Conservation (phyloP, 2,113 vertebrate species). For the Percopsis transmontana region DNA sequence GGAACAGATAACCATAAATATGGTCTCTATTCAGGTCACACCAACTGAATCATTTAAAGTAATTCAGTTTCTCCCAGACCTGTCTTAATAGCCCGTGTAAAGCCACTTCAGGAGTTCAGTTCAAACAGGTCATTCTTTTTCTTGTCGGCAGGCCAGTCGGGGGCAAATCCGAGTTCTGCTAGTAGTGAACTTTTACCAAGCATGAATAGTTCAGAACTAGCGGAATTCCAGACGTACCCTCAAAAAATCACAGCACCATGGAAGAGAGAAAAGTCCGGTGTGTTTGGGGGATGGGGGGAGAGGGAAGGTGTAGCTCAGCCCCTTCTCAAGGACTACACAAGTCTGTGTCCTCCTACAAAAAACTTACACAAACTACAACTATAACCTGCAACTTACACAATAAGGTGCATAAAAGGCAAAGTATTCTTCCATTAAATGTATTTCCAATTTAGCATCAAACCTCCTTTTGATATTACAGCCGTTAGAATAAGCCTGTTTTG, state of each 20-base stretch:
- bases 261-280: no score
- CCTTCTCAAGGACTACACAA: neutral
- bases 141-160: slow-evolving; percentile 51
- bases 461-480: no score
- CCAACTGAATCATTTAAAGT: slow-evolving; percentile 27
- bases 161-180: slow-evolving; percentile 83
- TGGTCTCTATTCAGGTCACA: slow-evolving; percentile 41
- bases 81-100: neutral
- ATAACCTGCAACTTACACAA: no score
- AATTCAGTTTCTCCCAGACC: neutral
- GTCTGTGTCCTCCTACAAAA: no score
- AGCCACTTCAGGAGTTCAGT: neutral
- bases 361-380: no score
- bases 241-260: slow-evolving; percentile 48
- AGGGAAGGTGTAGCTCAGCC: neutral
- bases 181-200: slow-evolving; percentile 83
- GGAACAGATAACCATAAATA: slow-evolving; percentile 38
- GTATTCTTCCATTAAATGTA: no score
- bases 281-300: neutral
- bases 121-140: slow-evolving; percentile 15
- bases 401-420: no score
- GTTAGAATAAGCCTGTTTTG: no score
- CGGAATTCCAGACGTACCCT: slow-evolving; percentile 82
- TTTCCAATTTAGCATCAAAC: no score
- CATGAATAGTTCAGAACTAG: slow-evolving; percentile 83